These are phyloP conservation scores for Drosophila kuntzei DNA, from an alignment of 2,888 invertebrate species.

Conservation along the genomic window DNA sequence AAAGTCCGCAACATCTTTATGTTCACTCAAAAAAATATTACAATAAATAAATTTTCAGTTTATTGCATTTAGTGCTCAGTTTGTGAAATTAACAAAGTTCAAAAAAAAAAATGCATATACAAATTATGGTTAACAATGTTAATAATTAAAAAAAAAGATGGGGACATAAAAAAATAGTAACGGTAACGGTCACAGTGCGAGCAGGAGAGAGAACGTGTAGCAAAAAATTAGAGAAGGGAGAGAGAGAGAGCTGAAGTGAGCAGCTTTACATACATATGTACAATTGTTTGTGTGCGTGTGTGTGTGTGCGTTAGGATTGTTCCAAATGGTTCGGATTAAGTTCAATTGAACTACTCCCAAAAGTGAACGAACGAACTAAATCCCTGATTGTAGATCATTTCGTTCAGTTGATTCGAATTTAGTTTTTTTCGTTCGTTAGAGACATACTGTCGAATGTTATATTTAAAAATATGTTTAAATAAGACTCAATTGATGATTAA, in stretches of 20 bases:
- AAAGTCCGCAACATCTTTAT: conserved; percentile 6
- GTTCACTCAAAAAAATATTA: conserved; percentile 44
- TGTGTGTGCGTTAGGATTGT: conserved; percentile 10
- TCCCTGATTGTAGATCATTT: no score
- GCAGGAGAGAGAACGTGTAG: conserved; percentile 19
- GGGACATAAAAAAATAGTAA: conserved; percentile 19
- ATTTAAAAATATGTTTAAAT: no score
- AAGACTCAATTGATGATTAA: no score
- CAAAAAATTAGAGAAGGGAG: conserved; percentile 2
- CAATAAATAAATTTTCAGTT: conserved; percentile 78
- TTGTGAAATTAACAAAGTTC: conserved; percentile 40
- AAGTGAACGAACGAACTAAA: no score
- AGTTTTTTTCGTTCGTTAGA: no score
- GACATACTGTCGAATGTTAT: no score
- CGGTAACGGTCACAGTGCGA: conserved; percentile 29
- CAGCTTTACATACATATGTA: conserved; percentile 66
- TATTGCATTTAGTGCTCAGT: conserved; percentile 72
- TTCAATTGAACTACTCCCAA: no score
- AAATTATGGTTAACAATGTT: conserved; percentile 44
- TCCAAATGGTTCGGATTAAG: no score
- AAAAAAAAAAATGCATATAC: conserved; percentile 24
- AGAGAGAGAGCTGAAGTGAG: conserved; percentile 17
- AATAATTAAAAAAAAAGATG: conserved; percentile 1
- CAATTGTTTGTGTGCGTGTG: conserved; percentile 41
- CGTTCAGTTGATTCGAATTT: no score